A percentile compares a stretch with the other conserved stretches of the same genome.
Evolutionary conservation across 2,797 vertebrate species (phyloP).

Genomic region (Gobio occitaniae): DNA sequence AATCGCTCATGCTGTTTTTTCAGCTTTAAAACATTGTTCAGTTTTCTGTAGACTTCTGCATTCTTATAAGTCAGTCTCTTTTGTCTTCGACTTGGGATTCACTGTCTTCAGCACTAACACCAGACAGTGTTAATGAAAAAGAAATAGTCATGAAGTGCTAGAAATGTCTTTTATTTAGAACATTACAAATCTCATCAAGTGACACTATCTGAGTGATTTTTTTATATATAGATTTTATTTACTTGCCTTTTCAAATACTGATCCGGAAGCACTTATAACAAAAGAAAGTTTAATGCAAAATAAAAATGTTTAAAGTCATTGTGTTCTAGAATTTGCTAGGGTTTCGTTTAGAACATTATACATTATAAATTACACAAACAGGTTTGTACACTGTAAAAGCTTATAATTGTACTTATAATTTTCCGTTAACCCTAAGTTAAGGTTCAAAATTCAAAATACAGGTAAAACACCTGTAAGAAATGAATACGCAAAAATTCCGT

Average conservation of each 20-base stretch:
- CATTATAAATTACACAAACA: neutral
- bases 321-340: neutral
- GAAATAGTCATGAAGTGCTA: neutral
- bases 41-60: conserved; percentile 3
- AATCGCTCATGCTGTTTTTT: conserved; percentile 21
- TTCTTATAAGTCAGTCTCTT: neutral
- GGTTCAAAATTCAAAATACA: too few relatives aligned
- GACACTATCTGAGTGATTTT: neutral
- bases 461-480: too few relatives aligned
- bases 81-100: neutral
- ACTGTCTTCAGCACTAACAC: neutral
- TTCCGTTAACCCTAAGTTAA: too few relatives aligned
- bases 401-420: too few relatives aligned
- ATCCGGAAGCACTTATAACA: neutral
- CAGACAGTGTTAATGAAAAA: neutral
- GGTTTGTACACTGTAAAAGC: too few relatives aligned
- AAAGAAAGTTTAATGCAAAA: too few relatives aligned
- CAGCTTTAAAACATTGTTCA: conserved; percentile 10
- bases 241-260: neutral
- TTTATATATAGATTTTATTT: neutral
- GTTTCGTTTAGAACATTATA: neutral
- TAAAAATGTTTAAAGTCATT: neutral
- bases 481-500: too few relatives aligned
- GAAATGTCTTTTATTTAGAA: neutral
- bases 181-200: neutral